Percentiles rank a stretch among this genome's conserved stretches.
Evolutionary conservation across 2,797 vertebrate genomes (phyloP).

Genomic region (Echiichthys vipera): DNA sequence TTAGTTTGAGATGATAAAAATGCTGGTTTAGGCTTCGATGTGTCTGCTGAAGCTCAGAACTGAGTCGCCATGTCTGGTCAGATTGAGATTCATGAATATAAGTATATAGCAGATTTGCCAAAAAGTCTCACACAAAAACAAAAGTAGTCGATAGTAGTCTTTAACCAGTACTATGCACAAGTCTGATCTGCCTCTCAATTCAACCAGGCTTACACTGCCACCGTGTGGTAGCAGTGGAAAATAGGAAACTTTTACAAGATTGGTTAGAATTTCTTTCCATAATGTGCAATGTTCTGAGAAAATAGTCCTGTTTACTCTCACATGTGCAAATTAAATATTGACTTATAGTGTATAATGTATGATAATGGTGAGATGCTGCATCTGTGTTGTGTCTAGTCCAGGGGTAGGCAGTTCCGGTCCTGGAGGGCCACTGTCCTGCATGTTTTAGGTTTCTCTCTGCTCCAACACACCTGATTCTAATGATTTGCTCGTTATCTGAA

Average conservation of each 20-base stretch:
- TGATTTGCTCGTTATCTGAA: no score
- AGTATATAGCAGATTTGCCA: not conserved
- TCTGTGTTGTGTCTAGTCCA: not conserved
- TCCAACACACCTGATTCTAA: no score
- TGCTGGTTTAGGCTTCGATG: not conserved
- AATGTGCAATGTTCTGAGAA: not conserved
- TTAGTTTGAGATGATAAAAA: slow-evolving; percentile 2
- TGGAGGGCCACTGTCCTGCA: no score
- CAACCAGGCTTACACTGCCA: slow-evolving; percentile 53
- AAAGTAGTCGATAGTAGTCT: no score
- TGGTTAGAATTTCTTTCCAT: not conserved
- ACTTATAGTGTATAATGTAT: not conserved
- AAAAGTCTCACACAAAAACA: no score
- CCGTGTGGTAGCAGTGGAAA: slow-evolving; percentile 46
- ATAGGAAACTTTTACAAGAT: not conserved
- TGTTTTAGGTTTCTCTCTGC: no score
- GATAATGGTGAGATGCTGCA: not conserved
- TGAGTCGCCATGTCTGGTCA: not conserved
- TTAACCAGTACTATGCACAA: not conserved
- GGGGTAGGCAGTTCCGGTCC: no score
- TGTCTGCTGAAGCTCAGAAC: not conserved
- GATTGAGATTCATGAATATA: not conserved
- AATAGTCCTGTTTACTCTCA: not conserved
- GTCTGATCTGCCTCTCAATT: not conserved
- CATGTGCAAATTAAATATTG: not conserved